Evolutionary conservation across 2,797 vertebrate genomes (phyloP), one percentile per base, ranked within the genome.

Genomic region (Cetoscarus ocellatus): DNA sequence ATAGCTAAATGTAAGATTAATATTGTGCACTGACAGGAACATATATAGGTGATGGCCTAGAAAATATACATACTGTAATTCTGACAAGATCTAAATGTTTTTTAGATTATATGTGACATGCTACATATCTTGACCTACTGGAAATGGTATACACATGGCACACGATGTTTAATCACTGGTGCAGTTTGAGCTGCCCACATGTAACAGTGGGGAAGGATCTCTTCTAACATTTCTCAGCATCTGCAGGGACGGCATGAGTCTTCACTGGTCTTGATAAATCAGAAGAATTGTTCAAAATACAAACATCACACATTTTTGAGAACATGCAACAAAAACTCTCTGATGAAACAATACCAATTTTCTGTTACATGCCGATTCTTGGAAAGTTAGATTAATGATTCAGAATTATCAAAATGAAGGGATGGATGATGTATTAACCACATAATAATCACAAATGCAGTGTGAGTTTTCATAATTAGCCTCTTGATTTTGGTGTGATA

Each of bases 1-100:
- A 74, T 34, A 49, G 67, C 39, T 63, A 51, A 77, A 88, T 82
- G 63, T 47, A 83, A 93, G 87, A 86, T 86, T 84, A 79, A 89
- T 77, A 75, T 85, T 55, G 79, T 76, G 83, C 44, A 72, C 35
- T 61, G 72, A 79, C 61, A 50, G 45, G 64, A 76, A 79, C 71
- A 75, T 83, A 80, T 65, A 71, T 50, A 65, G 65, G 78, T 85
- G 68, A 80, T 57, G 51, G 73, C 62, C 74, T 60, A 61, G 55
- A 70, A 84, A 80, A 87, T 49, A 64, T 27, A 55, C 0, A 1
- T 47, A 70, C 44, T 79, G 63, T 73, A 75, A 68, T 34, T 50
- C 52, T 68, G 72, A 75, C 72, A 75, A 72, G 54, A 84, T 42
- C 64, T 56, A 17, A 27, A 72, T 42, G 60, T 57, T 83, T 74